A percentile compares a stretch with the other conserved stretches of the same genome.
These are phyloP conservation scores for Pterois miles DNA, from an alignment of 2,797 vertebrate genomes.

Conservation along the genomic window DNA sequence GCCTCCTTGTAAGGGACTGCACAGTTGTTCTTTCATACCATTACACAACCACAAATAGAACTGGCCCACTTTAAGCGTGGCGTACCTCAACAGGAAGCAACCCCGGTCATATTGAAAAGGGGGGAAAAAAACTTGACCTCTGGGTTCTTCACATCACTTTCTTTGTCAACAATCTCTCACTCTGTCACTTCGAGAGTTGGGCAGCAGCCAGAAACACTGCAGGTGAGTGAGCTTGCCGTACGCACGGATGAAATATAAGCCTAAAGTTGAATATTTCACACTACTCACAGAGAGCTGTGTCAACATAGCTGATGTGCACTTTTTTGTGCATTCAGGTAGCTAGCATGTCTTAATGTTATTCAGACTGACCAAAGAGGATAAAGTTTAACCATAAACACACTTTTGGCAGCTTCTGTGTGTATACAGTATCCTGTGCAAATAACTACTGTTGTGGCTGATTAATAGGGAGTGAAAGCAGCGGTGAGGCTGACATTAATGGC, in stretches of 20 bases:
- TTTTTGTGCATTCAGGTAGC: slow-evolving; percentile 46
- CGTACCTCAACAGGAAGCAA: slow-evolving; percentile 81
- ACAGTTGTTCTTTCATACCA: slow-evolving; percentile 87
- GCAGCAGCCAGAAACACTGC: slow-evolving; percentile 35
- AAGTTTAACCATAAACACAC: slow-evolving; percentile 78
- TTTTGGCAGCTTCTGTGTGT: slow-evolving; percentile 74
- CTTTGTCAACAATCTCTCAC: slow-evolving; percentile 76
- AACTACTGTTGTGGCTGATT: slow-evolving; percentile 78
- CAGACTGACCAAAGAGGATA: slow-evolving; percentile 65
- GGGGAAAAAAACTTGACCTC: slow-evolving; percentile 65
- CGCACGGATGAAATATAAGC: slow-evolving; percentile 31
- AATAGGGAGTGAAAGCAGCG: slow-evolving; percentile 77
- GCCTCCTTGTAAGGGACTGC: slow-evolving; percentile 85
- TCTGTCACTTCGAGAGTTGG: slow-evolving; percentile 57
- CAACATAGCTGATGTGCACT: slow-evolving; percentile 45
- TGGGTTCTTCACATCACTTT: slow-evolving; percentile 75
- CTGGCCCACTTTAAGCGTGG: slow-evolving; percentile 77
- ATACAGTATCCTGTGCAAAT: slow-evolving; percentile 75
- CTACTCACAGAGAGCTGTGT: slow-evolving; percentile 38
- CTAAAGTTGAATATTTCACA: slow-evolving; percentile 40
- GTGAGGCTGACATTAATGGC: slow-evolving; percentile 79
- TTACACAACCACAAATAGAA: slow-evolving; percentile 85
- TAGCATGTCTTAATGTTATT: slow-evolving; percentile 56
- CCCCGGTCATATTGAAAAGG: slow-evolving; percentile 76
- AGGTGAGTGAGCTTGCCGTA: slow-evolving; percentile 43